These are phyloP conservation scores for Podotricha telesiphe DNA, from an alignment of 2,888 invertebrate species.

Conservation along the genomic window DNA sequence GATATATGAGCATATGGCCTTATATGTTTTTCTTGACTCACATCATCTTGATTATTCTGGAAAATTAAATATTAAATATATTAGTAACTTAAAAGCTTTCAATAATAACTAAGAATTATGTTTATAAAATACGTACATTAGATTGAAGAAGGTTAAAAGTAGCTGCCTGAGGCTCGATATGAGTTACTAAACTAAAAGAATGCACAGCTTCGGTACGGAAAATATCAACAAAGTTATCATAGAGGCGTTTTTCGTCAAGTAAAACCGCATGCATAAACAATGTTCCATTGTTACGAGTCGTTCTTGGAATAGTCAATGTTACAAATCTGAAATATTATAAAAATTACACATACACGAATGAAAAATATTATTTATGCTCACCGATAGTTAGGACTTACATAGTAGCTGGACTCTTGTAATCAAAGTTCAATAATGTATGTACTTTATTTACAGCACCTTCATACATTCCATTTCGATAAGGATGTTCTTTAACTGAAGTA, in stretches of 20 bases:
- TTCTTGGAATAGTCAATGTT: slow-evolving; percentile 87
- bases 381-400: slow-evolving; percentile 59
- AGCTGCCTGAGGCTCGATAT: slow-evolving; percentile 88
- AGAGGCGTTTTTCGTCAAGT: slow-evolving; percentile 76
- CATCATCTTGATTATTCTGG: slow-evolving; percentile 53
- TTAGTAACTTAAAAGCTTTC: neutral
- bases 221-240: slow-evolving; percentile 83
- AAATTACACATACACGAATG: slow-evolving; percentile 24
- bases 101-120: neutral
- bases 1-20: slow-evolving; percentile 90
- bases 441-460: slow-evolving; percentile 80
- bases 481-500: slow-evolving; percentile 85
- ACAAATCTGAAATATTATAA: slow-evolving; percentile 81
- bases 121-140: slow-evolving; percentile 43
- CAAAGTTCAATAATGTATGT: slow-evolving; percentile 85
- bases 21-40: slow-evolving; percentile 43
- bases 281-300: slow-evolving; percentile 92
- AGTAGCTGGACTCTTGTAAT: slow-evolving; percentile 81
- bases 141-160: slow-evolving; percentile 87
- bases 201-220: slow-evolving; percentile 85
- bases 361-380: neutral
- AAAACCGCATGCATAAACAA: slow-evolving; percentile 90
- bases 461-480: slow-evolving; percentile 77
- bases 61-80: slow-evolving; percentile 44
- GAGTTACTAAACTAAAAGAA: slow-evolving; percentile 88